Percentiles rank a stretch among this genome's conserved stretches.
Evolutionary conservation across 2,888 invertebrate genomes (phyloP).

Genomic region (Himalopsyche kuldschensis): DNA sequence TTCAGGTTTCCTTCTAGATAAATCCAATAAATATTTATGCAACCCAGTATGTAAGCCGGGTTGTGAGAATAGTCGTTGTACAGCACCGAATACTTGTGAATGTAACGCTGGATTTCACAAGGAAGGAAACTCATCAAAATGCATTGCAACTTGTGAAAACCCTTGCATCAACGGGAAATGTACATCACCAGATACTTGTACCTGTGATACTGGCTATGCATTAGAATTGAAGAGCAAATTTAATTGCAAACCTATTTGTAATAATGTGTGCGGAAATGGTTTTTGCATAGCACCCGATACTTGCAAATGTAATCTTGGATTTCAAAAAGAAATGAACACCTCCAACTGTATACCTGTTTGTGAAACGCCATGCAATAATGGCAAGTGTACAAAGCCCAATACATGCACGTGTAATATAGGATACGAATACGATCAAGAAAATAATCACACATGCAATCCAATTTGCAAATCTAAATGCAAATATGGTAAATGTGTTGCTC

Average conservation of each 20-base stretch:
- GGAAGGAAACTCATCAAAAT: neutral
- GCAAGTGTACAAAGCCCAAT: slow-evolving; percentile 39
- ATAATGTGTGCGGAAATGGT: neutral
- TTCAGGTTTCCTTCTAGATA: slow-evolving; percentile 44
- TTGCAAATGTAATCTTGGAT: slow-evolving; percentile 23
- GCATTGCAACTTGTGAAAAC: slow-evolving; percentile 44
- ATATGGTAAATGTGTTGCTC: slow-evolving; percentile 22
- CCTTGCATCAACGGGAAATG: slow-evolving; percentile 14
- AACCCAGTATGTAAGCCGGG: neutral
- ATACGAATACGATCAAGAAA: slow-evolving; percentile 21
- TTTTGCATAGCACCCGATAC: slow-evolving; percentile 31
- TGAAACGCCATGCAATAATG: slow-evolving; percentile 41
- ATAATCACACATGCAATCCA: slow-evolving; percentile 25
- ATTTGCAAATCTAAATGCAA: slow-evolving; percentile 16
- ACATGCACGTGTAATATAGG: slow-evolving; percentile 41
- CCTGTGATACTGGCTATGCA: slow-evolving; percentile 39
- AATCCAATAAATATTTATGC: neutral
- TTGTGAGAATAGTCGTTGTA: slow-evolving; percentile 19
- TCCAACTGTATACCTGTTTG: slow-evolving; percentile 46
- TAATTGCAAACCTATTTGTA: neutral
- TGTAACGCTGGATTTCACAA: neutral
- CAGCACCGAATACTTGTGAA: slow-evolving; percentile 26
- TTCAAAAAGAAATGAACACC: slow-evolving; percentile 33
- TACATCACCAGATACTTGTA: slow-evolving; percentile 33
- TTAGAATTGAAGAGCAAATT: neutral